Evolutionary conservation across 1,140 invertebrate genomes (phyloP).

Genomic region (Berghia stephanieae): DNA sequence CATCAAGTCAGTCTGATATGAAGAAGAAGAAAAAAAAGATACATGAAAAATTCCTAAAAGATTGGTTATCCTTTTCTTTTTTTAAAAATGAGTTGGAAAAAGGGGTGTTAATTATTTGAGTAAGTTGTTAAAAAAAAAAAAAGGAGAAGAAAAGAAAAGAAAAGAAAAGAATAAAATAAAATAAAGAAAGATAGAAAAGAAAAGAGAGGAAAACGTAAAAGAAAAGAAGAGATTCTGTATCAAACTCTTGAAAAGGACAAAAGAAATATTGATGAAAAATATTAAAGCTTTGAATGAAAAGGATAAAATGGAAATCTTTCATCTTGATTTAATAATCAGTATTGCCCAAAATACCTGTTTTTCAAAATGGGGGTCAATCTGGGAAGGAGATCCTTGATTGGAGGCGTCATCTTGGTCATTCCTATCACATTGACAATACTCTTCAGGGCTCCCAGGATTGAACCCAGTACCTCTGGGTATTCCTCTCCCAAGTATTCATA

Average conservation of each 20-base stretch:
- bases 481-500: slow-evolving; percentile 99
- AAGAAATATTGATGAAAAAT: background rate
- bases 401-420: slow-evolving; percentile 99
- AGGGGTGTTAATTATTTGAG: too few relatives aligned
- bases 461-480: slow-evolving; percentile 98
- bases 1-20: too few relatives aligned
- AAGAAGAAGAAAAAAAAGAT: too few relatives aligned
- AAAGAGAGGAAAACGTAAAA: too few relatives aligned
- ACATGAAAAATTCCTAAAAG: too few relatives aligned
- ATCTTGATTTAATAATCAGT: background rate
- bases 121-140: too few relatives aligned
- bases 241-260: background rate
- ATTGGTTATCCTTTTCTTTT: too few relatives aligned
- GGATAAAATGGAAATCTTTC: background rate
- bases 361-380: slow-evolving; percentile 98
- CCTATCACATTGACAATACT: slow-evolving; percentile 99
- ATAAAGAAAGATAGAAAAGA: too few relatives aligned
- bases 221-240: too few relatives aligned
- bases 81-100: too few relatives aligned
- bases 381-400: slow-evolving; percentile 98
- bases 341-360: slow-evolving; percentile 65
- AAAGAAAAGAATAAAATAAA: too few relatives aligned
- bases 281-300: slow-evolving; percentile 8
- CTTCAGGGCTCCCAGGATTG: slow-evolving; percentile 97
- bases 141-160: too few relatives aligned